Percentiles rank a stretch among this genome's conserved stretches.
Conservation (phyloP, 2,888 invertebrate species). For the Hypena proboscidalis region DNA sequence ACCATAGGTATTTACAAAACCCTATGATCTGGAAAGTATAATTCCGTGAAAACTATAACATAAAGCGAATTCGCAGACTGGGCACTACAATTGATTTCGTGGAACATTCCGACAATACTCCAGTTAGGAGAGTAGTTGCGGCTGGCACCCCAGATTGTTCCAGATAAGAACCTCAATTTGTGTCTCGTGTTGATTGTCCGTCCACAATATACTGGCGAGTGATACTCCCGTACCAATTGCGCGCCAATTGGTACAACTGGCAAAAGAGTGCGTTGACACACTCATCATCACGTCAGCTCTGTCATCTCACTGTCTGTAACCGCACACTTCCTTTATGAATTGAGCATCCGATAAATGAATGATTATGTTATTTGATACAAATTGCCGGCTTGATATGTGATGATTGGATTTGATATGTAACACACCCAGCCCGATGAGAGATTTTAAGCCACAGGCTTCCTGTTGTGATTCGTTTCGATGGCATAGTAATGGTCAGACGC, state of each 20-base stretch:
- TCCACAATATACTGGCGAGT: not conserved
- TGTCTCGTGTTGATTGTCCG: not conserved
- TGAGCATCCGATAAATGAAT: conserved; percentile 10
- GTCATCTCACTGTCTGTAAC: conserved; percentile 24
- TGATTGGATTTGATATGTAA: too few species aligned
- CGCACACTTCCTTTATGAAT: conserved; percentile 23
- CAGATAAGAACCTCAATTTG: conserved; percentile 2
- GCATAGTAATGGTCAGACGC: too few species aligned
- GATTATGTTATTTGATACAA: too few species aligned
- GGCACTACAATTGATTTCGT: conserved; percentile 1
- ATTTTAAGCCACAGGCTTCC: too few species aligned
- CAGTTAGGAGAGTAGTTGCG: too few species aligned
- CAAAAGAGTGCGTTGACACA: conserved; percentile 14
- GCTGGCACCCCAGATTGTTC: not conserved
- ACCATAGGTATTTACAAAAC: too few species aligned
- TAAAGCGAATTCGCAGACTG: too few species aligned
- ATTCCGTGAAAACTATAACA: too few species aligned
- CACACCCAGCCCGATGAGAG: too few species aligned
- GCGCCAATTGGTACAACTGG: conserved; percentile 9
- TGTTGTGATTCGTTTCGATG: too few species aligned
- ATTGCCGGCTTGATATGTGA: too few species aligned
- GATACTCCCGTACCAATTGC: conserved; percentile 3
- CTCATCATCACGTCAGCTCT: conserved; percentile 10
- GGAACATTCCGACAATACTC: not conserved
- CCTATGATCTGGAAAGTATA: too few species aligned